Conservation (phyloP, 2,113 vertebrate species). For the Solenodon paradoxus region DNA sequence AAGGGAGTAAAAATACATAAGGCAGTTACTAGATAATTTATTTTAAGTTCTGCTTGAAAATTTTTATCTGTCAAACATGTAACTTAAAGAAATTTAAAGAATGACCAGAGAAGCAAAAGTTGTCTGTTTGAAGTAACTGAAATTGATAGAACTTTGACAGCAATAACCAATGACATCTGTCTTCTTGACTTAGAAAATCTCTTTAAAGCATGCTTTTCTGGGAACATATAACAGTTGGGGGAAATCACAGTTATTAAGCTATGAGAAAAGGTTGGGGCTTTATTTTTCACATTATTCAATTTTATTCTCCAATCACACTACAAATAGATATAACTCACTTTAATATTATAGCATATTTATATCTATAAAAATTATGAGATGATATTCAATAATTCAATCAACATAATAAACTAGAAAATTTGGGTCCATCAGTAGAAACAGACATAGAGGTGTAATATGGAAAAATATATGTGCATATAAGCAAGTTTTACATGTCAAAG, state of each 20-base stretch:
- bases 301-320: neutral
- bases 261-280: neutral
- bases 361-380: neutral
- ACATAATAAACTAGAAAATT: neutral
- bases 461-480: neutral
- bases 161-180: neutral
- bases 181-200: neutral
- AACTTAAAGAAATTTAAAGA: constrained; percentile 9
- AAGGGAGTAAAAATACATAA: neutral
- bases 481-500: neutral
- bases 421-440: neutral
- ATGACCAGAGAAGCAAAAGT: neutral
- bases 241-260: neutral
- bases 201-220: neutral
- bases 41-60: neutral
- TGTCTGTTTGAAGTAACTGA: neutral
- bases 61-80: constrained; percentile 17
- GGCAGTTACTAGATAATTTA: neutral
- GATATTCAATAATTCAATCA: neutral
- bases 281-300: neutral
- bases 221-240: neutral
- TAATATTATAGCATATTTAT: neutral
- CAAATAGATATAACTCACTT: neutral
- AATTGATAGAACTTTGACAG: neutral
- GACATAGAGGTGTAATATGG: neutral